phyloP scores from a whole-genome alignment of 2,888 invertebrate genomes.

The Beris chalybata region DNA sequence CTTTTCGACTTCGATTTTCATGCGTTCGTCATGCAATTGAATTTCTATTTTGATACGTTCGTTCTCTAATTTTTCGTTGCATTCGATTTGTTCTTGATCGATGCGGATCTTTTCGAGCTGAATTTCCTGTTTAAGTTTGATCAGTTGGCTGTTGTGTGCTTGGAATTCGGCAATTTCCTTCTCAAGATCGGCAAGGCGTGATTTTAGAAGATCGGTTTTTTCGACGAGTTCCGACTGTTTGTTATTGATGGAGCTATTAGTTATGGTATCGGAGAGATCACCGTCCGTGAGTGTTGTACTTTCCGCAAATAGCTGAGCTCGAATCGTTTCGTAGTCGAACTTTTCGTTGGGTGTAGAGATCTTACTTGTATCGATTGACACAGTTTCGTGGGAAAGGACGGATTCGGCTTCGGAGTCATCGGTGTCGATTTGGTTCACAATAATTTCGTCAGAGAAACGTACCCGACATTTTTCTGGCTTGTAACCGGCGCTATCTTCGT shows the following conservation, averaged over 20 bases:
- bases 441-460: constrained; percentile 36
- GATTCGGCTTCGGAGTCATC: constrained; percentile 7
- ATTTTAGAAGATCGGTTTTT: constrained; percentile 63
- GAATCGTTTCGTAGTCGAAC: constrained; percentile 44
- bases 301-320: constrained; percentile 53
- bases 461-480: constrained; percentile 32
- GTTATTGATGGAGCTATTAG: neutral
- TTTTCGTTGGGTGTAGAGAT: constrained; percentile 42
- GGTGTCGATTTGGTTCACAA: constrained; percentile 13
- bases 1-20: constrained; percentile 68
- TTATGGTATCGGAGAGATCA: neutral
- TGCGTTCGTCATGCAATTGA: constrained; percentile 69
- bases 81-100: constrained; percentile 63
- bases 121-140: constrained; percentile 63
- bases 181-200: constrained; percentile 67
- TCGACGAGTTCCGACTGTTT: constrained; percentile 36
- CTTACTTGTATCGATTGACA: constrained; percentile 7
- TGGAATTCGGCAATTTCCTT: constrained; percentile 63
- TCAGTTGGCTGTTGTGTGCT: constrained; percentile 58
- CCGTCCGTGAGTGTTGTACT: constrained; percentile 29
- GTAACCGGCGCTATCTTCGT: constrained; percentile 19
- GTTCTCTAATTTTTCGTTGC: constrained; percentile 65
- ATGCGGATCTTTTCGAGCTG: constrained; percentile 65
- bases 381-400: constrained; percentile 17
- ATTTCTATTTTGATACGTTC: constrained; percentile 68